Conservation (phyloP, 2,888 invertebrate species). For the Ditula angustiorana region DNA sequence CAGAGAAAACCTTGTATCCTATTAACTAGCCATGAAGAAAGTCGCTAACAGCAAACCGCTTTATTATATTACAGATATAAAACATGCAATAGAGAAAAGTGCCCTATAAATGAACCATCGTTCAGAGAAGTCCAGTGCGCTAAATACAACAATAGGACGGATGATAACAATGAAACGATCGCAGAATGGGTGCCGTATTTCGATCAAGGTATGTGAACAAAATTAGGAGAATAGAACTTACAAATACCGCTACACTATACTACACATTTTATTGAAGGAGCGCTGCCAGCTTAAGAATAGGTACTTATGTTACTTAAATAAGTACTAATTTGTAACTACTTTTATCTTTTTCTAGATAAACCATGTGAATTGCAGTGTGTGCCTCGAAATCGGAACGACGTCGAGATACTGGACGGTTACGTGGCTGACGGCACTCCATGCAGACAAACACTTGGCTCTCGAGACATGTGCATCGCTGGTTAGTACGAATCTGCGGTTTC, state of each 20-base stretch:
- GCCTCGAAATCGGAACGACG: conserved; percentile 89
- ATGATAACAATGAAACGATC: conserved; percentile 88
- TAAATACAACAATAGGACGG: conserved; percentile 87
- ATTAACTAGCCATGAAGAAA: neutral
- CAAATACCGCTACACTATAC: neutral
- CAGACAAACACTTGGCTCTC: conserved; percentile 88
- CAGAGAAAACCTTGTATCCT: neutral
- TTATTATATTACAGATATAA: conserved; percentile 83
- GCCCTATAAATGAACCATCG: conserved; percentile 88
- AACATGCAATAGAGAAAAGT: conserved; percentile 92
- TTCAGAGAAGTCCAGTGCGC: conserved; percentile 93
- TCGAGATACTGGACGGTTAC: conserved; percentile 89
- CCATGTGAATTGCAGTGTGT: conserved; percentile 94
- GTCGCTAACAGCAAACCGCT: neutral
- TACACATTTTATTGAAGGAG: neutral
- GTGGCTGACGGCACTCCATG: conserved; percentile 95
- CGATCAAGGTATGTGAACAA: conserved; percentile 86
- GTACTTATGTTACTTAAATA: neutral
- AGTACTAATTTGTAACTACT: too few relatives aligned
- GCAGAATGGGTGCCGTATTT: conserved; percentile 90
- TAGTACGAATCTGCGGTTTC: conserved; percentile 49
- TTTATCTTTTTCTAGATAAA: conserved; percentile 81
- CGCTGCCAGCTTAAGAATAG: neutral
- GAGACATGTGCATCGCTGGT: conserved; percentile 92
- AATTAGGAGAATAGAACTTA: neutral